A percentile compares a stretch with the other conserved stretches of the same genome.
These are phyloP conservation scores for Sclerurus mexicanus DNA, from an alignment of 2,113 vertebrate species.

Conservation along the genomic window DNA sequence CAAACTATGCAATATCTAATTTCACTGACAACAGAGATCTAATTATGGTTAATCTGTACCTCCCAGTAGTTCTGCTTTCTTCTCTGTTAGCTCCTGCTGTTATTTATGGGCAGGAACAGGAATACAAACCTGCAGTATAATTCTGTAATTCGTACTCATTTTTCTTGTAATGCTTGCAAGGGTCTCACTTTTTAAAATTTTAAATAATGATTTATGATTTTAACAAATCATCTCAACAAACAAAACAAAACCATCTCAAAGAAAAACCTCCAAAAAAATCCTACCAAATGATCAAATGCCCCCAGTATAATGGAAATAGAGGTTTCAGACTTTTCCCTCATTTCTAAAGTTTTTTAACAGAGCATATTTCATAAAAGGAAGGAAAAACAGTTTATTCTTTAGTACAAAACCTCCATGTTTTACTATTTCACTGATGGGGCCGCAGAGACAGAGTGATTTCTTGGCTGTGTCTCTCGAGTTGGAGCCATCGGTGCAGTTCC, in stretches of 20 bases:
- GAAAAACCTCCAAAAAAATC: background rate
- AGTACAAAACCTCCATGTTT: background rate
- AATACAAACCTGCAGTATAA: background rate
- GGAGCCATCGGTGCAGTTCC: conserved; percentile 45
- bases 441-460: background rate
- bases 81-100: background rate
- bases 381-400: fast-evolving
- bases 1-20: background rate
- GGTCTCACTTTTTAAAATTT: background rate
- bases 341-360: background rate
- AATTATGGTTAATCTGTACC: conserved; percentile 23
- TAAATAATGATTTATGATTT: background rate
- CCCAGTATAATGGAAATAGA: background rate
- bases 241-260: background rate
- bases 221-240: background rate
- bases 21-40: conserved; percentile 2
- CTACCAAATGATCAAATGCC: background rate
- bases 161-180: background rate
- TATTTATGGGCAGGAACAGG: background rate
- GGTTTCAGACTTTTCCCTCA: background rate
- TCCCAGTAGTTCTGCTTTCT: conserved; percentile 6
- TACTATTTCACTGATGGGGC: background rate
- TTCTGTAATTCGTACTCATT: background rate
- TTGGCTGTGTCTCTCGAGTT: background rate
- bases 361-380: background rate